These are phyloP conservation scores for Neopelma chrysocephalum DNA, from an alignment of 2,797 vertebrate species.

Conservation along the genomic window DNA sequence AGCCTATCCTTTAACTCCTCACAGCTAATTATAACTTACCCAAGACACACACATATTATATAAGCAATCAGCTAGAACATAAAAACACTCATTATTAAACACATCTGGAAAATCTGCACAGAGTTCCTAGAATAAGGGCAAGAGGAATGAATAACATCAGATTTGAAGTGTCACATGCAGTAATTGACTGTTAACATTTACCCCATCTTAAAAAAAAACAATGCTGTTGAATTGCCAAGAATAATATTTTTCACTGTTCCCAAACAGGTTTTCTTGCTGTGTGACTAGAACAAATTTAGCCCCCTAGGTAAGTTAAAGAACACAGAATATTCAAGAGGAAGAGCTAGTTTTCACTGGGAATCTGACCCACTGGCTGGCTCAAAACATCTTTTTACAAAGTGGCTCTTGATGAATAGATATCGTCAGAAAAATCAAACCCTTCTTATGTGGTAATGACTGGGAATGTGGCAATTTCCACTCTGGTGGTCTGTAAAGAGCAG, in stretches of 20 bases:
- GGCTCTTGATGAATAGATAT: conserved; percentile 5
- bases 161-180: background rate
- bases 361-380: background rate
- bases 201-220: background rate
- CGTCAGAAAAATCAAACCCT: conserved; percentile 35
- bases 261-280: background rate
- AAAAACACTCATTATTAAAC: background rate
- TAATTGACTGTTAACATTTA: background rate
- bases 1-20: background rate
- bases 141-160: background rate
- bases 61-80: background rate
- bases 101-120: background rate
- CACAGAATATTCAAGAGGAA: background rate
- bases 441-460: background rate
- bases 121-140: background rate
- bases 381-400: background rate
- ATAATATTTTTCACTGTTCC: background rate
- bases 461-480: conserved; percentile 12
- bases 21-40: background rate
- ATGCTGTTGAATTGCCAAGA: background rate
- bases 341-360: background rate
- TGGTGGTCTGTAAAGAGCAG: background rate
- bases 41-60: background rate
- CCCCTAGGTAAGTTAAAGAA: background rate
- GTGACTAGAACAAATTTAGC: background rate